Conservation (phyloP, 1,140 invertebrate species). For the Pollicipes pollicipes region DNA sequence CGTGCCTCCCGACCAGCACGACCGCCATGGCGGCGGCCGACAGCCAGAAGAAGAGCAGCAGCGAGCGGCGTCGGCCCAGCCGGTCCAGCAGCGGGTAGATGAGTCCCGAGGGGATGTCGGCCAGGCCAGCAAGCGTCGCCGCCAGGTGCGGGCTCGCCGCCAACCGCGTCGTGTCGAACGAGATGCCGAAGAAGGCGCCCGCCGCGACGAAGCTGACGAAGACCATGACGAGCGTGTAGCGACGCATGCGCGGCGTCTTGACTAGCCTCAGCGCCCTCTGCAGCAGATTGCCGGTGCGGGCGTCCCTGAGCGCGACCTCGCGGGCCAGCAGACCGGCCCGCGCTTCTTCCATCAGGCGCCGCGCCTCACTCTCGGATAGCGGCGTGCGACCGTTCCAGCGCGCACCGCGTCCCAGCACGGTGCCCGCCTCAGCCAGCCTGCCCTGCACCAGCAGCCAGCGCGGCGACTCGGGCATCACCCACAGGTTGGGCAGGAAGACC, state of each 20-base stretch:
- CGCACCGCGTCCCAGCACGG: constrained; percentile 15
- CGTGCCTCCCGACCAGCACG: constrained; percentile 2
- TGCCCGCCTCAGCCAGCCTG: constrained; percentile 13
- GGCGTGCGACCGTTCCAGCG: constrained; percentile 16
- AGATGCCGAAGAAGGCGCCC: constrained; percentile 54
- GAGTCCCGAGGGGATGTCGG: constrained; percentile 15
- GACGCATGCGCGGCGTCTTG: constrained; percentile 46
- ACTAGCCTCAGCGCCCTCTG: constrained; percentile 22
- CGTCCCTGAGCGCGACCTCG: background rate
- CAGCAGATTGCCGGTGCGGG: too few species aligned
- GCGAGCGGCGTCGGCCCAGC: constrained; percentile 14
- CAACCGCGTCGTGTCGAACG: constrained; percentile 45
- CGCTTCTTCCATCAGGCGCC: constrained; percentile 6
- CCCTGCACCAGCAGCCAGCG: constrained; percentile 18
- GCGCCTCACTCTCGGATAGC: constrained; percentile 13
- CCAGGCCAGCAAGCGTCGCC: constrained; percentile 16
- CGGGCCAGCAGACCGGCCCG: constrained; percentile 1
- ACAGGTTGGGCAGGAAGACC: constrained; percentile 10
- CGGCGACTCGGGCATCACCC: constrained; percentile 27
- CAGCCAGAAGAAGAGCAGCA: constrained; percentile 14
- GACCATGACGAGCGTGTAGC: constrained; percentile 50
- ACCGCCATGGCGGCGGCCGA: constrained; percentile 13
- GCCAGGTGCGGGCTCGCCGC: constrained; percentile 16
- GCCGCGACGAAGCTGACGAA: constrained; percentile 46
- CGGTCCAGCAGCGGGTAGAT: constrained; percentile 12